Evolutionary conservation across 2,113 vertebrate species (phyloP), one percentile per base, ranked within the genome.

Genomic region (Cardinalis cardinalis): DNA sequence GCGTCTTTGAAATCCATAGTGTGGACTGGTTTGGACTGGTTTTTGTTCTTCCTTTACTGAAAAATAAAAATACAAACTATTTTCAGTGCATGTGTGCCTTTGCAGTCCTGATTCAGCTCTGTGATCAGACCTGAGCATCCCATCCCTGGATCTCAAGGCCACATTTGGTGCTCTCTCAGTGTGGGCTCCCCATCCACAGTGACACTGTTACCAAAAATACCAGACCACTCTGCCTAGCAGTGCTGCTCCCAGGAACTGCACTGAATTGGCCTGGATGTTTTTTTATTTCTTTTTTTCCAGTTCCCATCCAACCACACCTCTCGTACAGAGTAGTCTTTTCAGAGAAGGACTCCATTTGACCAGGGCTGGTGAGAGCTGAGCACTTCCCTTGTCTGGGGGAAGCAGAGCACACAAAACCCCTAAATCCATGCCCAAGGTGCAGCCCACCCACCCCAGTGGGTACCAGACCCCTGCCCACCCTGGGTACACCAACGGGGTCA

Each of bases 1-100:
- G 97, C 9, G 96, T 97, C 94, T 98, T 98, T 88, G 99, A 99
- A 97, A 99, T 99, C 99, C 99, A 99, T 53, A 99, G 94, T 34
- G 98, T 99, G 34, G 99, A 98, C 82, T 98, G 98, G 92, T 98
- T 96, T 36, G 97, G 89, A 48, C 98, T 97, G 12, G 98, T 98
- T 98, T 99, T 99, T 88, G 98, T 98, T 96, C 97, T 98, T 90
- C 98, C 98, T 96, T 98, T 97, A 95, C 98, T 99, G 97, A 40
- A 93, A 93, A 88, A 97, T 56, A 97, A 84, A 95, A 95, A 92
- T 40, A 96, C 12, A 92, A 91, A 76, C 56, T n/a, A 10, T 87
- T 92, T 95, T 96, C 89, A 96, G 84, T 17, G 25, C 13, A 21
- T 1, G 5, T 9, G 10, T 59, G 25, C 38, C 14, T 92, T 23